A percentile compares a stretch with the other conserved stretches of the same genome.
Evolutionary conservation across 2,888 invertebrate genomes (phyloP).

Genomic region (Cancer borealis): DNA sequence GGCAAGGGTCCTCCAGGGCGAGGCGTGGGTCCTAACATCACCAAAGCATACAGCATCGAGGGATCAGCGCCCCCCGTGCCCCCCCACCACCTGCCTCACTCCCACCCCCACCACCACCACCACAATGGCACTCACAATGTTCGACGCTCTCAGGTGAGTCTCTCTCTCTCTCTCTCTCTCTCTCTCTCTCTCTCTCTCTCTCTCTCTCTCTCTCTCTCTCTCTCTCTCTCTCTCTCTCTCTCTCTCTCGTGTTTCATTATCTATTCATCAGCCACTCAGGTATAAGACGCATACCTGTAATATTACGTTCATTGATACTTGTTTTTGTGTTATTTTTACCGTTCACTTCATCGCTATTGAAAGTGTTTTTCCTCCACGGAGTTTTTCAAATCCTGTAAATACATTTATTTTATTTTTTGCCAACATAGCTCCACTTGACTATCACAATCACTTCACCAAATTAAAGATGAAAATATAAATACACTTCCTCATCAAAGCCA

Average conservation of each 20-base stretch:
- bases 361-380: not conserved
- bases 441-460: too few species aligned
- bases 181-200: too few species aligned
- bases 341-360: not conserved
- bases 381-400: not conserved
- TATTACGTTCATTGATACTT: not conserved
- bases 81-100: conserved; percentile 60
- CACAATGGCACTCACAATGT: conserved; percentile 61
- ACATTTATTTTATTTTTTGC: too few species aligned
- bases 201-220: too few species aligned
- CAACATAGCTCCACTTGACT: too few species aligned
- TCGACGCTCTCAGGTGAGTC: conserved; percentile 69
- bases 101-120: conserved; percentile 56
- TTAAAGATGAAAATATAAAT: not conserved
- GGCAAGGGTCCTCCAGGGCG: conserved; percentile 69
- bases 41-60: conserved; percentile 74
- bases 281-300: not conserved
- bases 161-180: not conserved
- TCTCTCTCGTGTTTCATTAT: too few species aligned
- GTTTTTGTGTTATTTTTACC: not conserved
- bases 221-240: too few species aligned
- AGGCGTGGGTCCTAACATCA: conserved; percentile 58
- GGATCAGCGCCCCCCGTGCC: conserved; percentile 63
- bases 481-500: not conserved
- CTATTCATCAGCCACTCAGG: too few species aligned